Percentiles rank a stretch among this genome's conserved stretches.
phyloP scores from a whole-genome alignment of 2,888 invertebrate species.

The Nephrocerus scutellatus region DNA sequence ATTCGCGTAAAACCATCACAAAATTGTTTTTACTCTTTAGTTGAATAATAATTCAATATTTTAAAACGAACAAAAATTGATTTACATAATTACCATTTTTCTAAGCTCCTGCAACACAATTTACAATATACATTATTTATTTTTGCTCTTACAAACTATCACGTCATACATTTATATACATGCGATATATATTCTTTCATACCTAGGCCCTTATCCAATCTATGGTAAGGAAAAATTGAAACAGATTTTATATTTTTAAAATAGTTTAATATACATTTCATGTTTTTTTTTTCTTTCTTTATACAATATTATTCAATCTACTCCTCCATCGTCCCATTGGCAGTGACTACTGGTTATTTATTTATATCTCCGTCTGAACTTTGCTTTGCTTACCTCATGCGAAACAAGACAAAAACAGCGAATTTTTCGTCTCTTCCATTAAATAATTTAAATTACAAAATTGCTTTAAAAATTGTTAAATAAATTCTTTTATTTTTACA shows the following conservation, averaged over 20 bases:
- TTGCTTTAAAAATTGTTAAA: neutral
- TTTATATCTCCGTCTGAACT: too few relatives aligned
- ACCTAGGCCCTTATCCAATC: slow-evolving; percentile 3
- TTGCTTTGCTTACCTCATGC: too few relatives aligned
- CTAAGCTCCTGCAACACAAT: neutral
- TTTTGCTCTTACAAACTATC: slow-evolving; percentile 4
- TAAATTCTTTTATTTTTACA: neutral
- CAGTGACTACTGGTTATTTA: slow-evolving; percentile 33
- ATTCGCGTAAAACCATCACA: too few relatives aligned
- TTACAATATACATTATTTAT: neutral
- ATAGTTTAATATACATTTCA: slow-evolving; percentile 12
- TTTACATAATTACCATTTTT: too few relatives aligned
- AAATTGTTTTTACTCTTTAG: too few relatives aligned
- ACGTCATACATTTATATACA: slow-evolving; percentile 20
- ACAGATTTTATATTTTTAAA: slow-evolving; percentile 13
- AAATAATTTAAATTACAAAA: too few relatives aligned
- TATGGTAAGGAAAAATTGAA: slow-evolving; percentile 16
- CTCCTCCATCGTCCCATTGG: too few relatives aligned
- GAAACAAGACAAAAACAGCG: too few relatives aligned
- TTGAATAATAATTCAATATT: too few relatives aligned
- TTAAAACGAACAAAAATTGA: too few relatives aligned
- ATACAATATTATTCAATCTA: too few relatives aligned
- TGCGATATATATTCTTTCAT: slow-evolving; percentile 12
- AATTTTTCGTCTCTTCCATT: too few relatives aligned
- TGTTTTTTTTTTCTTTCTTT: slow-evolving; percentile 19